Evolutionary conservation across 2,797 vertebrate genomes (phyloP).

Genomic region (Enteromius thamalakanensis): DNA sequence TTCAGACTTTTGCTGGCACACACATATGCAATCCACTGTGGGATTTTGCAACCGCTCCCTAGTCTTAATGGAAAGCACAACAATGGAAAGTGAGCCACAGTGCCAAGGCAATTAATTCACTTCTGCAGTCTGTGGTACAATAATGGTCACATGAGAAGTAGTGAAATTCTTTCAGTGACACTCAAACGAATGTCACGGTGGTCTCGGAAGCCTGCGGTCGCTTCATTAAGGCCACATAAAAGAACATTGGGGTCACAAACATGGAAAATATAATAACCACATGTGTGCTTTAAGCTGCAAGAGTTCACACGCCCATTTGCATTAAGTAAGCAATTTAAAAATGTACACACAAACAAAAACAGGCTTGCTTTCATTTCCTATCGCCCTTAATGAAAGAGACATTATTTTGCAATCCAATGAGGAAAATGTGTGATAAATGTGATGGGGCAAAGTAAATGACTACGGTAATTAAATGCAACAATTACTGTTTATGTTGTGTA

Average conservation of each 20-base stretch:
- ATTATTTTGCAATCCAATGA: conserved; percentile 51
- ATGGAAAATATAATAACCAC: conserved; percentile 39
- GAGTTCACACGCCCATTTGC: conserved; percentile 20
- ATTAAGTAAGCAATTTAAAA: conserved; percentile 44
- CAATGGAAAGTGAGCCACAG: conserved; percentile 48
- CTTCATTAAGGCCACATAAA: conserved; percentile 61
- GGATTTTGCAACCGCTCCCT: conserved; percentile 44
- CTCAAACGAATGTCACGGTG: conserved; percentile 35
- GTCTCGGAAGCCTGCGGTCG: conserved; percentile 31
- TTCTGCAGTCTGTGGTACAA: conserved; percentile 54
- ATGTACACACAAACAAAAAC: conserved; percentile 12
- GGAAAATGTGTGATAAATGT: conserved; percentile 44
- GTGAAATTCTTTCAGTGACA: conserved; percentile 53
- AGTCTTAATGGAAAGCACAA: conserved; percentile 41
- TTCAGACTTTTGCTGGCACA: conserved; percentile 31
- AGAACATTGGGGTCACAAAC: conserved; percentile 26
- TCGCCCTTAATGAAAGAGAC: conserved; percentile 51
- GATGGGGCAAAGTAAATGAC: conserved; percentile 54
- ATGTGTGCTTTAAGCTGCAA: conserved; percentile 8
- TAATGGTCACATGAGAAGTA: conserved; percentile 55
- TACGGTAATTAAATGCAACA: conserved; percentile 56
- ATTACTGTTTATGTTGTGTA: conserved; percentile 50
- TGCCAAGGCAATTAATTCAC: conserved; percentile 62
- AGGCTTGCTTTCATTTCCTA: conserved; percentile 24
- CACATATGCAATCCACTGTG: conserved; percentile 29